Conservation (phyloP, 64 coral and sea anemone species). For the Trachythela sp. region DNA sequence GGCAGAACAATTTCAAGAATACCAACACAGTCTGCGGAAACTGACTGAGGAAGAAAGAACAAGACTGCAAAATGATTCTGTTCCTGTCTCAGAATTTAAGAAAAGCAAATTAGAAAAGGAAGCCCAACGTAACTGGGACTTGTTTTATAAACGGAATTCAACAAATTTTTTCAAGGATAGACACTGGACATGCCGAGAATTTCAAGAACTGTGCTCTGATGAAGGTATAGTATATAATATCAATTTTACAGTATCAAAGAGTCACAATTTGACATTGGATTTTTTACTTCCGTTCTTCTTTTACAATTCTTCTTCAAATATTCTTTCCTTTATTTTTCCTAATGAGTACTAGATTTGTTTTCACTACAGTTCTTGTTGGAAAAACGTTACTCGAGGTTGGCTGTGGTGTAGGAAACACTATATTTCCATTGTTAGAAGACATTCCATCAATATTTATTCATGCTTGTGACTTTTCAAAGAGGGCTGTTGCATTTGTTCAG, state of each 20-base stretch:
- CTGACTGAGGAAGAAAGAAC: constrained; percentile 65
- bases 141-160: constrained; percentile 99
- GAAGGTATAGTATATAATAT: not conserved
- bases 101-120: constrained; percentile 90
- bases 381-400: constrained; percentile 89
- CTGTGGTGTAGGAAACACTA: constrained; percentile 96
- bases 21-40: not conserved
- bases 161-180: constrained; percentile 98
- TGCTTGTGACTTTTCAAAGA: constrained; percentile 90
- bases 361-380: constrained; percentile 32
- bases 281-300: too few species aligned
- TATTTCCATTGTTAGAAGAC: constrained; percentile 86
- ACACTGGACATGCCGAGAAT: constrained; percentile 96
- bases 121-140: constrained; percentile 89
- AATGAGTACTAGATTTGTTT: constrained; percentile 1
- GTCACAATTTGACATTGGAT: too few species aligned
- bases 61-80: constrained; percentile 65
- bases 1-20: constrained; percentile 22
- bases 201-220: constrained; percentile 30
- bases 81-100: constrained; percentile 82
- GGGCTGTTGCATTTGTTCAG: constrained; percentile 87
- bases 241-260: too few species aligned
- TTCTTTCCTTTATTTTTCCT: not conserved
- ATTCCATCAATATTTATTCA: constrained; percentile 68
- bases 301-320: too few species aligned